Evolutionary conservation across 2,797 vertebrate genomes (phyloP).

Genomic region (Menidia menidia): DNA sequence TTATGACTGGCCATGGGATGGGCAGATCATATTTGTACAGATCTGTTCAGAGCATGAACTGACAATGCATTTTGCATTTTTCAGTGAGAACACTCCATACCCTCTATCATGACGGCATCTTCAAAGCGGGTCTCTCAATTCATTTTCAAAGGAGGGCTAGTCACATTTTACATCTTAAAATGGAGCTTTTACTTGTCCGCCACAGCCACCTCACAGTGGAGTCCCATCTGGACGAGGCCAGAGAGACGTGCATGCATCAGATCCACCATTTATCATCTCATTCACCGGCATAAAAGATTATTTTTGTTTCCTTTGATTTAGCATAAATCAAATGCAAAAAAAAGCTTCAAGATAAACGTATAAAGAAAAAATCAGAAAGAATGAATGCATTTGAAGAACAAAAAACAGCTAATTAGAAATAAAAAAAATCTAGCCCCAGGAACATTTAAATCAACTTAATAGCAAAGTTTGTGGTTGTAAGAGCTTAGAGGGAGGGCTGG

Average conservation of each 20-base stretch:
- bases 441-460: slow-evolving; percentile 37
- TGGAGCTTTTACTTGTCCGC: slow-evolving; percentile 37
- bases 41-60: too few relatives aligned
- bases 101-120: slow-evolving; percentile 9
- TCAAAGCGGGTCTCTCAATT: slow-evolving; percentile 13
- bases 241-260: neutral
- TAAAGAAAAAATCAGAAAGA: slow-evolving; percentile 16
- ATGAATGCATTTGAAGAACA: slow-evolving; percentile 16
- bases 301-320: too few relatives aligned
- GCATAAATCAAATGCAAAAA: neutral
- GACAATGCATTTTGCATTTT: too few relatives aligned
- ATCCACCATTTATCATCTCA: neutral
- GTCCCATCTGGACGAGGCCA: slow-evolving; percentile 30
- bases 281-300: neutral
- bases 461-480: slow-evolving; percentile 5
- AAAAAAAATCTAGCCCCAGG: slow-evolving; percentile 39
- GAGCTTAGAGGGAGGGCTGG: slow-evolving; percentile 20
- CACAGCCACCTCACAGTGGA: slow-evolving; percentile 10
- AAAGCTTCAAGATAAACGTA: slow-evolving; percentile 9
- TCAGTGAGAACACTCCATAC: too few relatives aligned
- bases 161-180: slow-evolving; percentile 35
- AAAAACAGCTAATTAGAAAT: slow-evolving; percentile 22
- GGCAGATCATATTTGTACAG: too few relatives aligned
- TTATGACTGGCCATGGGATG: too few relatives aligned
- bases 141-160: slow-evolving; percentile 28